Conservation (phyloP, 2,113 vertebrate species). For the Gnathonemus echidnorhynchus region DNA sequence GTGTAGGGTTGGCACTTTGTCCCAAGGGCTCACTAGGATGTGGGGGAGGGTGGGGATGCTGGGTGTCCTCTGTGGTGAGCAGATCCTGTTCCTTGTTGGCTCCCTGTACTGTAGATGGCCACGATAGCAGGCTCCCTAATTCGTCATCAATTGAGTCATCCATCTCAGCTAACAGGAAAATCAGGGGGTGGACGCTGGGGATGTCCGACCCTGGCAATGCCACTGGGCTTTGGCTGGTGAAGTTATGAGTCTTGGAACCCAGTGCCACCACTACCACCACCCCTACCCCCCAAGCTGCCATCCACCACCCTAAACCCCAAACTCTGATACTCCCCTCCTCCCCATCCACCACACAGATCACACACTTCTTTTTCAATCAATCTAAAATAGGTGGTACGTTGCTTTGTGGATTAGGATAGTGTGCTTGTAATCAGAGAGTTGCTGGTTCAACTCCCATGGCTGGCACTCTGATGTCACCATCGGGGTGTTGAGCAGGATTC, state of each 20-base stretch:
- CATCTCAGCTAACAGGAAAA: conserved; percentile 46
- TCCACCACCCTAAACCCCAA: background rate
- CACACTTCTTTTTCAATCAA: background rate
- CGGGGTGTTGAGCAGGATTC: background rate
- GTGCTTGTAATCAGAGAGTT: background rate
- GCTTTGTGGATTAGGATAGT: background rate
- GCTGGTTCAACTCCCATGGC: background rate
- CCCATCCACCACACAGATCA: background rate
- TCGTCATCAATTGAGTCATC: conserved; percentile 58
- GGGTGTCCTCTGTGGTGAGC: background rate
- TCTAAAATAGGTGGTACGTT: background rate
- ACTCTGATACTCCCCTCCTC: background rate
- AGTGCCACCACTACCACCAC: background rate
- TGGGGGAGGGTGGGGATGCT: background rate
- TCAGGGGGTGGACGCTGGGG: conserved; percentile 24
- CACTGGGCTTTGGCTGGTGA: background rate
- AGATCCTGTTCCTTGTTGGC: conserved; percentile 29
- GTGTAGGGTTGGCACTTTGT: background rate
- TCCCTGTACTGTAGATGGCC: conserved; percentile 38
- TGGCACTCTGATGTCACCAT: background rate
- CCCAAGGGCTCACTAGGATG: background rate
- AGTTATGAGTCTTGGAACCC: background rate
- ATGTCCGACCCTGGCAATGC: background rate
- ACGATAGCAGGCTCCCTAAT: conserved; percentile 46
- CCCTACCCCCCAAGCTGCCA: background rate